These are phyloP conservation scores for Cherax destructor DNA, from an alignment of 1,140 invertebrate species.

Conservation along the genomic window DNA sequence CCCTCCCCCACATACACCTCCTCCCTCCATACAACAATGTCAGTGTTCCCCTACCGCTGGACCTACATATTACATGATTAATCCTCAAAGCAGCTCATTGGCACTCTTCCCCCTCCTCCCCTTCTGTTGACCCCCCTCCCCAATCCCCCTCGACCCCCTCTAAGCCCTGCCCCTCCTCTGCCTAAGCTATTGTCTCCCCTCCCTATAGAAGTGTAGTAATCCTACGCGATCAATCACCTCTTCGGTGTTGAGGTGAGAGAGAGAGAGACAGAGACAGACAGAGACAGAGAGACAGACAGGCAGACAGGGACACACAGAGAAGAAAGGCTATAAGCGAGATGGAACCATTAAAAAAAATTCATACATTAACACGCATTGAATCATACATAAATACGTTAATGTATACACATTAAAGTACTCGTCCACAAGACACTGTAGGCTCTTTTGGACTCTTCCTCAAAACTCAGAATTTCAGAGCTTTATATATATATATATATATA, in stretches of 20 bases:
- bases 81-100: background rate
- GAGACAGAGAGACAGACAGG: background rate
- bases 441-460: no score
- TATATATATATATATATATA: no score
- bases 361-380: no score
- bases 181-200: slow-evolving; percentile 15
- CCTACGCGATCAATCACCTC: slow-evolving; percentile 39
- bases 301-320: background rate
- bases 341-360: no score
- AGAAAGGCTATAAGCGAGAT: background rate
- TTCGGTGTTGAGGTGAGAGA: background rate
- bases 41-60: no score
- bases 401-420: no score
- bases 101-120: background rate
- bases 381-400: no score
- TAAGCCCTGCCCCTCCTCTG: background rate
- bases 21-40: no score
- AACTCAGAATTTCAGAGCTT: no score
- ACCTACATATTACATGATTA: slow-evolving; percentile 23
- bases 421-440: no score
- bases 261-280: slow-evolving; percentile 16
- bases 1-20: no score
- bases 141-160: background rate
- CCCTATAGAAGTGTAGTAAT: slow-evolving; percentile 28
- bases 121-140: background rate